Evolutionary conservation across 2,888 invertebrate genomes (phyloP).

Genomic region (Aspidapion aeneum): DNA sequence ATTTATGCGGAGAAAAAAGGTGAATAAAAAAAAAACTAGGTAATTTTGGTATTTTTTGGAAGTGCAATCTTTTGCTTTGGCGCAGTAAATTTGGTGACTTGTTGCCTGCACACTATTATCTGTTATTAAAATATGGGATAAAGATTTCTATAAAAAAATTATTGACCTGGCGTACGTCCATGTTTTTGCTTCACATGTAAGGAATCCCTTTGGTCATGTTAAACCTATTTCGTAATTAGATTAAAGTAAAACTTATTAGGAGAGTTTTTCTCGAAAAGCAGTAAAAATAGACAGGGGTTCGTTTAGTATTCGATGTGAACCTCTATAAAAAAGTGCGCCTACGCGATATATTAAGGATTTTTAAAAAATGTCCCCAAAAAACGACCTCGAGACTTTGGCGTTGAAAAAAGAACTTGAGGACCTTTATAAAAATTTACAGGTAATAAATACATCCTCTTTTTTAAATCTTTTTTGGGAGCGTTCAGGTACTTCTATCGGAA

Average conservation of each 20-base stretch:
- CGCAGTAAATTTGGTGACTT: no score
- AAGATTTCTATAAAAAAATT: no score
- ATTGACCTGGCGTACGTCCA: no score
- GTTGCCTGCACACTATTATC: no score
- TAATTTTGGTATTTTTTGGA: no score
- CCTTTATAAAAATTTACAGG: constrained; percentile 76
- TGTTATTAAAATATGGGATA: no score
- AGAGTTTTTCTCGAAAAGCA: background rate
- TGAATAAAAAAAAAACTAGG: no score
- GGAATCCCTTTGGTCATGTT: background rate
- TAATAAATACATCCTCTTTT: no score
- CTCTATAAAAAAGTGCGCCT: background rate
- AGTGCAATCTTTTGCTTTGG: no score
- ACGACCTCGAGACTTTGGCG: constrained; percentile 75
- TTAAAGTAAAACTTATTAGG: background rate
- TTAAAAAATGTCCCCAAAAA: constrained; percentile 69
- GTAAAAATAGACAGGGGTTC: background rate
- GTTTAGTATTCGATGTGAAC: background rate
- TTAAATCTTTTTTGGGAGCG: no score
- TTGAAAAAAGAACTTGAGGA: constrained; percentile 80
- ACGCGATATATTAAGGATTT: background rate
- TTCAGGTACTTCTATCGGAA: no score
- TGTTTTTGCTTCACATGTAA: background rate
- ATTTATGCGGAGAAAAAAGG: no score
- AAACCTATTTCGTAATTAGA: background rate